These are phyloP conservation scores for Volucella inanis DNA, from an alignment of 2,888 invertebrate species.

Conservation along the genomic window DNA sequence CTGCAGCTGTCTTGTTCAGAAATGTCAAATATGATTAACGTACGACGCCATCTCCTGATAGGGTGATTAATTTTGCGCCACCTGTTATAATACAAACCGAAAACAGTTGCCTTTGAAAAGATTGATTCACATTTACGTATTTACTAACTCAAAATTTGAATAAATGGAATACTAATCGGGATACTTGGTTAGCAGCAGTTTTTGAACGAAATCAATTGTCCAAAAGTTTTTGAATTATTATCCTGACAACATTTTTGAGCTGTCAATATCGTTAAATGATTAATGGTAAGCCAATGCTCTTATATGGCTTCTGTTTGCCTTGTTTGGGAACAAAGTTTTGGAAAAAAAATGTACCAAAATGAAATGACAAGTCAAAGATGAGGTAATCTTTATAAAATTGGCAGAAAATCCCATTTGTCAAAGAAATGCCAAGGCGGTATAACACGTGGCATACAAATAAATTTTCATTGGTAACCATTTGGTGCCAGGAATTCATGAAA, in stretches of 20 bases:
- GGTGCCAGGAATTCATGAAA: too few relatives aligned
- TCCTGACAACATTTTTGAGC: not conserved
- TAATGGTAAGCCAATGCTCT: constrained; percentile 21
- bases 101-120: not conserved
- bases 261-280: constrained; percentile 20
- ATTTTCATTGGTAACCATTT: too few relatives aligned
- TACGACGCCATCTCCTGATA: too few relatives aligned
- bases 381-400: not conserved
- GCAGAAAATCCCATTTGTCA: constrained; percentile 3
- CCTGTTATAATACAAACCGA: constrained; percentile 1
- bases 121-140: constrained; percentile 24
- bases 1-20: too few relatives aligned
- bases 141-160: constrained; percentile 20
- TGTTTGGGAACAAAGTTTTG: constrained; percentile 5
- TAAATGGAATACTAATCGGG: not conserved
- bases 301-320: not conserved
- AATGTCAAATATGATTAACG: too few relatives aligned
- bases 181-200: constrained; percentile 25
- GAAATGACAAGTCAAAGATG: not conserved
- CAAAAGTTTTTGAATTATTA: constrained; percentile 36
- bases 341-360: constrained; percentile 1
- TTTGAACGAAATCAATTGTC: constrained; percentile 8
- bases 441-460: too few relatives aligned
- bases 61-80: too few relatives aligned
- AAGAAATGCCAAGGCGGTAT: too few relatives aligned